These are phyloP conservation scores for Mastigias papua DNA, from an alignment of 30 jellyfish, hydroid and myxozoan genomes.

Conservation along the genomic window DNA sequence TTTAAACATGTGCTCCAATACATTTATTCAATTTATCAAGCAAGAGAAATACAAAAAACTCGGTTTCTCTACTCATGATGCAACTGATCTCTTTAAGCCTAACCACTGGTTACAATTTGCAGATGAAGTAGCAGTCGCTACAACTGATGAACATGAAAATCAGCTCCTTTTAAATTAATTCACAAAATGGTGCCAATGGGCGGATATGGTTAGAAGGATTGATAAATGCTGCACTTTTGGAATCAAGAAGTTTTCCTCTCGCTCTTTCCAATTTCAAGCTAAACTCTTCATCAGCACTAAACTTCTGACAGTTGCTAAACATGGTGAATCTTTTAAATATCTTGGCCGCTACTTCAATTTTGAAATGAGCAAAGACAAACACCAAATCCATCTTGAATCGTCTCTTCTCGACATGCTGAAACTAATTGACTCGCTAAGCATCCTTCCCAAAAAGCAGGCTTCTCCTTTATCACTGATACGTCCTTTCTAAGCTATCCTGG, in stretches of 20 bases:
- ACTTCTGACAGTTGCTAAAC: background rate
- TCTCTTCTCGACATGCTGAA: slow-evolving; percentile 19
- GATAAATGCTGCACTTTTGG: slow-evolving; percentile 24
- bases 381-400: slow-evolving; percentile 16
- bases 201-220: slow-evolving; percentile 9
- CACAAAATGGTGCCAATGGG: slow-evolving; percentile 36
- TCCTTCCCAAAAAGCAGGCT: slow-evolving; percentile 23
- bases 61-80: slow-evolving; percentile 27
- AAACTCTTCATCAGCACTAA: background rate
- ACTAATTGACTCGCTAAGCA: slow-evolving; percentile 20
- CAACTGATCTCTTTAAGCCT: background rate
- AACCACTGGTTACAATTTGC: slow-evolving; percentile 40
- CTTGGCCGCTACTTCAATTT: slow-evolving; percentile 28
- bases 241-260: slow-evolving; percentile 10
- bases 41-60: slow-evolving; percentile 17
- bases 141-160: slow-evolving; percentile 25
- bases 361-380: slow-evolving; percentile 18
- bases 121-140: slow-evolving; percentile 47
- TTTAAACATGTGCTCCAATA: slow-evolving; percentile 13
- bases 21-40: slow-evolving; percentile 21
- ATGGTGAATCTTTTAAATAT: slow-evolving; percentile 15
- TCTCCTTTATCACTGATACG: slow-evolving; percentile 1
- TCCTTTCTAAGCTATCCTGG: slow-evolving; percentile 26
- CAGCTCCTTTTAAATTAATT: slow-evolving; percentile 39
- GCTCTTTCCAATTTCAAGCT: slow-evolving; percentile 29